Evolutionary conservation across 2,113 vertebrate genomes (phyloP).

Genomic region (Pandion haliaetus): DNA sequence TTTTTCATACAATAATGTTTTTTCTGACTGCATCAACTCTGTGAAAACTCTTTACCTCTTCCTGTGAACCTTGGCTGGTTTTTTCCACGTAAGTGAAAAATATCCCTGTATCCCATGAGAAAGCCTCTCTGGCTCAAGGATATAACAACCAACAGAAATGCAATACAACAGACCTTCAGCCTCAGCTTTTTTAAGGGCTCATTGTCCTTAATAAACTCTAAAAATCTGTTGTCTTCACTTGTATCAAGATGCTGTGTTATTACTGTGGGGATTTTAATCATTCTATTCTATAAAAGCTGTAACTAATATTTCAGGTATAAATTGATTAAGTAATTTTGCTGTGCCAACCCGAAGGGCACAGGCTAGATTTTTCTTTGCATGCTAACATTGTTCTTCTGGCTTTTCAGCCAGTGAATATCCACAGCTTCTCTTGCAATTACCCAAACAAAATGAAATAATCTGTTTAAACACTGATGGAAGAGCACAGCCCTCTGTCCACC

Average conservation of each 20-base stretch:
- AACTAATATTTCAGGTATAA: neutral
- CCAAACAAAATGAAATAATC: neutral
- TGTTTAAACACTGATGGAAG: slow-evolving; percentile 31
- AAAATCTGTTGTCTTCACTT: neutral
- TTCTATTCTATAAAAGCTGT: neutral
- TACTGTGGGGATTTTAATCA: neutral
- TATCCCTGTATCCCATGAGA: neutral
- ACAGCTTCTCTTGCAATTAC: slow-evolving; percentile 10
- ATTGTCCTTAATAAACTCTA: neutral
- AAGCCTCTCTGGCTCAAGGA: neutral
- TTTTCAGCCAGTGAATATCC: neutral
- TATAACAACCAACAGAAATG: neutral
- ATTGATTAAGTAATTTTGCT: neutral
- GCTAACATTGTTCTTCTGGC: neutral
- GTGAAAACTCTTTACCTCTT: neutral
- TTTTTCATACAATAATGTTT: neutral
- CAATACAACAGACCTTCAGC: neutral
- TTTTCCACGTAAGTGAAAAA: neutral
- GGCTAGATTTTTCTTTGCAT: neutral
- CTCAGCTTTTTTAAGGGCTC: neutral
- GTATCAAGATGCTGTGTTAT: neutral
- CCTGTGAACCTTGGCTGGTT: neutral
- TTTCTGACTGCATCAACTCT: neutral
- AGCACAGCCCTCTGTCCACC: neutral
- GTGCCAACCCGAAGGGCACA: neutral